A percentile compares a stretch with the other conserved stretches of the same genome.
Conservation (phyloP, 2,113 vertebrate species). For the Nyctereutes procyonoides region DNA sequence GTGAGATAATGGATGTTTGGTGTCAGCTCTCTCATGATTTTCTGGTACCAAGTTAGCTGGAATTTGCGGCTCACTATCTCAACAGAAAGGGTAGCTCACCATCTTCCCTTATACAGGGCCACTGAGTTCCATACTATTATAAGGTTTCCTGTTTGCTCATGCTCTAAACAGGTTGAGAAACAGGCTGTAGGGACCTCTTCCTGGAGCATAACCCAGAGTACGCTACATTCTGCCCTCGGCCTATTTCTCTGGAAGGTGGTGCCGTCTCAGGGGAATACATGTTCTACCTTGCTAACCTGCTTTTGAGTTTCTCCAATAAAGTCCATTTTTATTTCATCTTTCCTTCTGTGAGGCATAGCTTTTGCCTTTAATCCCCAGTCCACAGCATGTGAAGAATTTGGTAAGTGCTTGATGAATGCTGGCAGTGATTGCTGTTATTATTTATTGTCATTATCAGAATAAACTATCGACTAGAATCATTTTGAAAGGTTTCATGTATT, state of each 20-base stretch:
- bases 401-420: background rate
- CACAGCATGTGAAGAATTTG: background rate
- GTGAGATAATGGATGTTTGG: background rate
- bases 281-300: background rate
- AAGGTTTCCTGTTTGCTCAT: background rate
- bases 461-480: background rate
- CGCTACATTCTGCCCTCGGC: fast-evolving
- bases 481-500: background rate
- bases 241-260: background rate
- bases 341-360: background rate
- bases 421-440: background rate
- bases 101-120: background rate
- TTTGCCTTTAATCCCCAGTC: background rate
- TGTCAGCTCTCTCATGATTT: background rate
- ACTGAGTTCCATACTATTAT: background rate
- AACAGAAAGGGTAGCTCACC: background rate
- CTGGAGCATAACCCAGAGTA: too few relatives aligned
- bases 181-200: fast-evolving
- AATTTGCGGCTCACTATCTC: background rate
- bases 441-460: background rate
- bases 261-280: background rate
- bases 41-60: background rate
- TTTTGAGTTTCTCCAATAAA: background rate
- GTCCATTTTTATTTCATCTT: background rate
- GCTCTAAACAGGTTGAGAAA: background rate